Evolutionary conservation across 2,888 invertebrate genomes (phyloP), one percentile per base, ranked within the genome.

Genomic region (Xiphydria camelus): DNA sequence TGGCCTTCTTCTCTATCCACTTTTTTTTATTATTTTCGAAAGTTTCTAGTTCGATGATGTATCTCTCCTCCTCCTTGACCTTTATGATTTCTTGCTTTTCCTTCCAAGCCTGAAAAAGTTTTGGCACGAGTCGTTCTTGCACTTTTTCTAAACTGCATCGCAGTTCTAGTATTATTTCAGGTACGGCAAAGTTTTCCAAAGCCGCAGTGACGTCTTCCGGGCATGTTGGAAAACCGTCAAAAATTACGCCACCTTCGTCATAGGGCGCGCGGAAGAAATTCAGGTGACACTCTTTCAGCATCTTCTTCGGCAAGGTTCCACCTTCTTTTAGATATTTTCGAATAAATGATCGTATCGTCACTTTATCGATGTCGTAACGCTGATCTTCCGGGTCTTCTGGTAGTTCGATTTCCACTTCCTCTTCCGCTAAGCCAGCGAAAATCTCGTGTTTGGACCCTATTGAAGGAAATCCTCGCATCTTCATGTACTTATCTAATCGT

Each of bases 221-320:
- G 45, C 80, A 67, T 64, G 77, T 81, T 5, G 86, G 86, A 72
- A 82, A 86, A 39, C 82, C 83, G 65, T 85, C 83, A 25, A 86
- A 64, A 26, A 85, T 75, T 62, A 85, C 77, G 4, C 85, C 84
- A 12, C 68, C 72, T 3, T 65, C 59, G 14, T 66, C 69, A 60
- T 76, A 79, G 0, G 83, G 82, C 37, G 78, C 66, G 37, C 78
- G 64, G 59, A 79, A 80, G 19, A 81, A 70, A 20, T 70, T 75
- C 18, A 68, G 68, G 20, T 83, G 57, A 22, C 81, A 55, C 54
- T 76, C 76, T 44, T 77, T 74, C 56, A 81, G 64, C 10, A 82
- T 66, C 15, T 65, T 52, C 1, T 78, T 61, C 6, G 80, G 66
- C 15, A 85, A 60, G n/a, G 78, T 72, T 12, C 73, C 53, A 12